These are phyloP conservation scores for Acanthisitta chloris DNA, from an alignment of 2,113 vertebrate genomes.

Conservation along the genomic window DNA sequence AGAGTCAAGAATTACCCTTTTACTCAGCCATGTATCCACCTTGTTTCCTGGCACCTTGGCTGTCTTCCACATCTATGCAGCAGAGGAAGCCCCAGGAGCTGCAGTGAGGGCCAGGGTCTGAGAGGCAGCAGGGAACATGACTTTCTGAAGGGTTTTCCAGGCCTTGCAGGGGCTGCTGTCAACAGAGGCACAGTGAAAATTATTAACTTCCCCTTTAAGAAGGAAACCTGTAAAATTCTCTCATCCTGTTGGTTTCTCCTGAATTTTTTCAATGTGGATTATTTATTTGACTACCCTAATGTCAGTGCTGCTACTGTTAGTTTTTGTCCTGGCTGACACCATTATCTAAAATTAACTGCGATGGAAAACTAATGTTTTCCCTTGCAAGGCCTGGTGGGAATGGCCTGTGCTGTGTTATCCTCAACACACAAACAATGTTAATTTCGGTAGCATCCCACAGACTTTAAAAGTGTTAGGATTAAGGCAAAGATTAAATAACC, in stretches of 20 bases:
- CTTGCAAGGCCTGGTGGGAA: neutral
- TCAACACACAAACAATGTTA: neutral
- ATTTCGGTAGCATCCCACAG: neutral
- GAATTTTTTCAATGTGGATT: neutral
- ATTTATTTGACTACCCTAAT: neutral
- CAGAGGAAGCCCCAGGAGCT: neutral
- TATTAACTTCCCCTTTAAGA: neutral
- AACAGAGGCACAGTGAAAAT: neutral
- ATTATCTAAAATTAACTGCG: neutral
- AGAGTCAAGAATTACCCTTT: neutral
- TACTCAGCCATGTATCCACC: neutral
- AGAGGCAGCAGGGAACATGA: accelerated
- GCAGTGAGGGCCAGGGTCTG: neutral
- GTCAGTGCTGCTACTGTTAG: neutral
- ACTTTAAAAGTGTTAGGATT: neutral
- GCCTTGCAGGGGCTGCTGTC: neutral
- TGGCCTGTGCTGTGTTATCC: neutral
- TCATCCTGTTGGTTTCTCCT: neutral
- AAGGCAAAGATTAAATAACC: neutral
- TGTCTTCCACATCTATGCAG: accelerated
- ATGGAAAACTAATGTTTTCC: neutral
- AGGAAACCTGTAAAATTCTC: neutral
- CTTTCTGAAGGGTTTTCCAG: neutral
- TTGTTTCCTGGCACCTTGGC: accelerated
- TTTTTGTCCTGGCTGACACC: neutral